These are phyloP conservation scores for Pyrrhura leucotis DNA, from an alignment of 2,797 vertebrate genomes.

Conservation along the genomic window DNA sequence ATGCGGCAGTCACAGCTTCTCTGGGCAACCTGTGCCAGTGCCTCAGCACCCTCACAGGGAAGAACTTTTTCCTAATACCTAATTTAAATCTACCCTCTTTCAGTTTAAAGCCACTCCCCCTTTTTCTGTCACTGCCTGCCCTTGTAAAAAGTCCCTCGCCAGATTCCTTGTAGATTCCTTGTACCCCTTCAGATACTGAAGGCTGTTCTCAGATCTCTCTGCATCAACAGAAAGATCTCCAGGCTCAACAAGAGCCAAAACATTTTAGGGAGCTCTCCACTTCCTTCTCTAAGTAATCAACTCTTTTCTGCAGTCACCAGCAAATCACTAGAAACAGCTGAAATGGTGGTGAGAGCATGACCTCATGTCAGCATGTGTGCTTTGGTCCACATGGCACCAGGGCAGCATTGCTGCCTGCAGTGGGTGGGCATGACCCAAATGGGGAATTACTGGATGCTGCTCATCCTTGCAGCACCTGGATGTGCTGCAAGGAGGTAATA, in stretches of 20 bases:
- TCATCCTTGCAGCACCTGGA: too few relatives aligned
- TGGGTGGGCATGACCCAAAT: fast-evolving
- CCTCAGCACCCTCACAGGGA: not conserved
- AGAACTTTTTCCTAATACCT: not conserved
- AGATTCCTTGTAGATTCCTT: not conserved
- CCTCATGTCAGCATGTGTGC: fast-evolving
- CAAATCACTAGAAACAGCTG: not conserved
- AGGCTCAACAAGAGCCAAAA: not conserved
- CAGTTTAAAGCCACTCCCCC: not conserved
- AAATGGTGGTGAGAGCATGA: not conserved
- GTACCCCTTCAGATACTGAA: not conserved
- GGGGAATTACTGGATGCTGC: fast-evolving
- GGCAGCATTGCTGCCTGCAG: fast-evolving
- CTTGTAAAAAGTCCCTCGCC: not conserved
- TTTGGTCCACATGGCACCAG: fast-evolving
- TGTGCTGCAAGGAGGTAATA: not conserved
- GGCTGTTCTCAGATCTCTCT: not conserved
- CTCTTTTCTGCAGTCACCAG: not conserved
- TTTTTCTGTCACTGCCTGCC: not conserved
- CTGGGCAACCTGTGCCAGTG: not conserved
- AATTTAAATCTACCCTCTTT: not conserved
- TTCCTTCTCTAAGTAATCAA: not conserved
- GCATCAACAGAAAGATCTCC: not conserved
- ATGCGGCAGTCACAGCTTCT: not conserved
- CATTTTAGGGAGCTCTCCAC: not conserved